These are phyloP conservation scores for Mallotus villosus DNA, from an alignment of 2,797 vertebrate species.

Conservation along the genomic window DNA sequence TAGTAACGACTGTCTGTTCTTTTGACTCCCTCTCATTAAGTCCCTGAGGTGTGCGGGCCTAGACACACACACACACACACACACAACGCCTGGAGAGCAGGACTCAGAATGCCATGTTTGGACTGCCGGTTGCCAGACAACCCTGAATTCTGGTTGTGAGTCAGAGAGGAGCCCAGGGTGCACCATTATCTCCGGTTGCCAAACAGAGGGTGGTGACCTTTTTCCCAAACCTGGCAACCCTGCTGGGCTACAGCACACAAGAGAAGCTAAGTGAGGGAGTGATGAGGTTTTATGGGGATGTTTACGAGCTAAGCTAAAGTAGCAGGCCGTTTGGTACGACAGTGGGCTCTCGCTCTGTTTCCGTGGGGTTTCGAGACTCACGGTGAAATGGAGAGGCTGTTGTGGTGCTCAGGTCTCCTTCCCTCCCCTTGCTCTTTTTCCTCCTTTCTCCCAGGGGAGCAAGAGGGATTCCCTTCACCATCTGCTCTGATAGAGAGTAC, in stretches of 20 bases:
- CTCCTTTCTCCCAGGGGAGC: slow-evolving; percentile 42
- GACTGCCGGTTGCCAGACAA: slow-evolving; percentile 27
- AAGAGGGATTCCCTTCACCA: slow-evolving; percentile 53
- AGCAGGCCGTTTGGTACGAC: too few species aligned
- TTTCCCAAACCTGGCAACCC: slow-evolving; percentile 1
- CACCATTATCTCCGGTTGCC: slow-evolving; percentile 17
- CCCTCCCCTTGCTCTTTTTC: slow-evolving; percentile 51
- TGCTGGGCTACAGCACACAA: background rate
- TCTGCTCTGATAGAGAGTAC: slow-evolving; percentile 53
- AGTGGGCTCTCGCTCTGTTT: background rate
- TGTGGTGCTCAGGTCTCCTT: background rate
- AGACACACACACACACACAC: too few species aligned
- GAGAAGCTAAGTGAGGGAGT: background rate
- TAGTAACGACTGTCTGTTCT: too few species aligned
- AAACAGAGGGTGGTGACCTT: slow-evolving; percentile 2
- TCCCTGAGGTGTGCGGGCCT: too few species aligned
- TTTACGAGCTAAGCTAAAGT: too few species aligned
- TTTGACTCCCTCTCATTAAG: too few species aligned
- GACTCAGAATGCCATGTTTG: background rate
- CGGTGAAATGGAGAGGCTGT: too few species aligned
- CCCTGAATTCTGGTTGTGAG: slow-evolving; percentile 9
- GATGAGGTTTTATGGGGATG: background rate
- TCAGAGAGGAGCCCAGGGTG: slow-evolving; percentile 5
- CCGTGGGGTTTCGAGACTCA: background rate
- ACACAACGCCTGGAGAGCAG: too few species aligned